Percentiles rank a stretch among this genome's conserved stretches.
Evolutionary conservation across 2,888 invertebrate genomes (phyloP).

Genomic region (Agrypnus murinus): DNA sequence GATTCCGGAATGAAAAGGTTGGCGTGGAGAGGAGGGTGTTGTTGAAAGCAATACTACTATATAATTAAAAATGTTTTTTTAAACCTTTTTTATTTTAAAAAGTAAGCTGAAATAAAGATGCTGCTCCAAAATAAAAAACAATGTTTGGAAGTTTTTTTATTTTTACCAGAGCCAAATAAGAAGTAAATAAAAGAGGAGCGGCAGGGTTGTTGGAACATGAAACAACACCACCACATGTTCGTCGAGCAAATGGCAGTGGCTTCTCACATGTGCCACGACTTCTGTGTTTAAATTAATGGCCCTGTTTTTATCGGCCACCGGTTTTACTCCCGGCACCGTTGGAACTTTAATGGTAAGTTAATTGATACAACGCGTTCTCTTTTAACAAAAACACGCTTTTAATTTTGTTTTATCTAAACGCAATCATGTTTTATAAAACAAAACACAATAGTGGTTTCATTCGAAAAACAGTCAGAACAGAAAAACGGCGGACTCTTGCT

Average conservation of each 20-base stretch:
- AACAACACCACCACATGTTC: slow-evolving; percentile 43
- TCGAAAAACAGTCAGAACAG: too few species aligned
- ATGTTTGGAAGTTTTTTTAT: too few species aligned
- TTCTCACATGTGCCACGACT: slow-evolving; percentile 31
- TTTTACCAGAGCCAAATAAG: too few species aligned
- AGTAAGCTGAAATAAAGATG: too few species aligned
- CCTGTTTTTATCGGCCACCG: slow-evolving; percentile 43
- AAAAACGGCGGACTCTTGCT: too few species aligned
- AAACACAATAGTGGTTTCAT: too few species aligned
- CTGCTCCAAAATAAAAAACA: too few species aligned
- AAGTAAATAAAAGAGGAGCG: background rate
- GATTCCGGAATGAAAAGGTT: background rate
- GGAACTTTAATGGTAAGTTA: slow-evolving; percentile 16
- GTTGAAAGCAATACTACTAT: too few species aligned
- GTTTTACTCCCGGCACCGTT: slow-evolving; percentile 34
- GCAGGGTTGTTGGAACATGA: background rate
- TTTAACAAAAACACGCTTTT: slow-evolving; percentile 10
- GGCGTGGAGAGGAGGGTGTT: background rate
- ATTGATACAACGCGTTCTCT: slow-evolving; percentile 14
- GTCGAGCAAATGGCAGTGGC: slow-evolving; percentile 19
- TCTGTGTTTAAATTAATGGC: slow-evolving; percentile 37
- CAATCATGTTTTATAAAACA: too few species aligned
- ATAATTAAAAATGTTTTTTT: too few species aligned
- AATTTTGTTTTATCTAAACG: slow-evolving; percentile 23
- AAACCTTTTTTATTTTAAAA: too few species aligned